Evolutionary conservation across 2,797 vertebrate genomes (phyloP), one percentile per base, ranked within the genome.

Genomic region (Chelidonichthys spinosus): DNA sequence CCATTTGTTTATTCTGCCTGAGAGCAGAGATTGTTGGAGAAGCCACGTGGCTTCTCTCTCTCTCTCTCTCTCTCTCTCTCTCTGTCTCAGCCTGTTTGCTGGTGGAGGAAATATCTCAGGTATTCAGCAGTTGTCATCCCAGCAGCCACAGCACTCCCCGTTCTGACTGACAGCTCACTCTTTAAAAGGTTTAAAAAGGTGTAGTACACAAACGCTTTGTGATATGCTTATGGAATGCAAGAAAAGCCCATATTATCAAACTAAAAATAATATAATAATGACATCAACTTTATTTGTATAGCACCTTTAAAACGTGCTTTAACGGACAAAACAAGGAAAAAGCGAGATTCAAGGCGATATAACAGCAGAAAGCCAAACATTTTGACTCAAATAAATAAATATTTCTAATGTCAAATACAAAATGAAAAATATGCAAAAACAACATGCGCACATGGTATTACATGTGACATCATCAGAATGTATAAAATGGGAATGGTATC

Each of bases 1-100:
- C 62, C 74, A 53, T 82, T 84, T 92, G 88, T 90, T 92, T 92
- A 85, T 72, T 78, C 87, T 85, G 59, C 9, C 65, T 54, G 52
- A 7, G 71, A 63, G 47, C 50, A 50, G 36, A 42, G 54, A 60
- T 63, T 75, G 49, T 47, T 76, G 74, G 64, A 78, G 40, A 58
- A 56, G 71, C 69, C 78, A 72, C 53, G 53, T 79, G 69, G 66
- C 73, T 40, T 55, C 44, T 46, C 44, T 50, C 18, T 50, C 18
- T 50, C 49, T 25, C 49, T 50, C 18, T 50, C 13, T 43, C 42
- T 43, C 42, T 43, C 42, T 59, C 55, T 69, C 10, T 59, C 5
- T 50, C 42, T 87, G 89, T 79, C 79, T 75, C 69, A 72, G 80
- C 87, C 56, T 84, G 90, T 87, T 86, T 52, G 72, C 59, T 50